Base-by-base conservation (phyloP, 35 echinoderm and acorn worm species). In the Apostichopus japonicus region DNA sequence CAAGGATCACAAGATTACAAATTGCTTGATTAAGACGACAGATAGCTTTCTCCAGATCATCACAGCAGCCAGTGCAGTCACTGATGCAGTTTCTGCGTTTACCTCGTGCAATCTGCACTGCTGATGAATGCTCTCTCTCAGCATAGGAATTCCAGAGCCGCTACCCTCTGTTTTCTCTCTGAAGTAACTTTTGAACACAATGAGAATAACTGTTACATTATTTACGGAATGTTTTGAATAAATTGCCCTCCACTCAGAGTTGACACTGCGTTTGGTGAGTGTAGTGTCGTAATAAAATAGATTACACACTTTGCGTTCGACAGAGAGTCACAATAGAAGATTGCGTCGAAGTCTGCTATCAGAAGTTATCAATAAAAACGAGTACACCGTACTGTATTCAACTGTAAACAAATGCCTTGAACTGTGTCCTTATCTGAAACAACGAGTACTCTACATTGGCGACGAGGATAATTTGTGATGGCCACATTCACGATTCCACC, bases 191-290 rank as follows among this genome's bases (percentile, higher is more conserved):
- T 16, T 55, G 6, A 73, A 17, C 3, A 62, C 19, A 56, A n/a
- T 80, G 56, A 58, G 56, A 55, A 61, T 19, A 52, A 23, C 6
- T 92, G 80, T 17, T 93, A 76, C 72, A 86, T 93, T 77, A 55
- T 92, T 78, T 83, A 93, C 8, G 92, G 92, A n/a, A 87, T 93
- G 92, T 93, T 93, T 77, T 53, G 44, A 8, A 25, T 25, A 0
- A 25, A 25, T 25, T 25, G 25, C 25, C 25, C 25, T 25, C 25
- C 25, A 25, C 25, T 25, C 25, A 25, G 25, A 25, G 25, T 25
- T 25, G 0, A 25, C 25, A 25, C 25, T 25, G 1, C 25, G 0
- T 25, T 25, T 25, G 25, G 0, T 25, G 25, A 25, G 25, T 25
- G 25, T 25, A 25, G 25, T 25, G 25, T 25, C 25, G 25, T 25